Base-by-base conservation (phyloP, 2,113 vertebrate species). In the Lates calcarifer region DNA sequence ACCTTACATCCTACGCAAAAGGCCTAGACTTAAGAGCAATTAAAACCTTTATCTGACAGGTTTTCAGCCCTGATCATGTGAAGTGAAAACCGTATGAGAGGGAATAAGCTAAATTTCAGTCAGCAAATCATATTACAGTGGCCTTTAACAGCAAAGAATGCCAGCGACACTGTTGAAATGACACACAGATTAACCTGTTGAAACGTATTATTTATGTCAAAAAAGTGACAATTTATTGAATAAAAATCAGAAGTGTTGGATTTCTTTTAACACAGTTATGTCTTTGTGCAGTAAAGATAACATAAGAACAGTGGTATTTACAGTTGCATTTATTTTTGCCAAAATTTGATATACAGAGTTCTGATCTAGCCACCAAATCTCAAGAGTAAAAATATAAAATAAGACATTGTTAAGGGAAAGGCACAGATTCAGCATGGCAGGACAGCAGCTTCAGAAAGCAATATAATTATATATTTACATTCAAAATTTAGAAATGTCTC, bases 361-460 rank as follows among this genome's bases (percentile, higher is more conserved):
- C 77, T 71, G 77, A 87, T 91, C 82, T 89, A 90, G 61, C 83
- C 77, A 87, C 80, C 81, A 81, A 89, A 86, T 75, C 81, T 89
- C 22, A 7, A 76, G 79, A 83, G 74, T 86, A 88, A 86, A 91
- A 91, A 92, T 91, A 89, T 81, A 93, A 91, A 92, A 92, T 92
- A 92, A 92, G 90, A 94, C 91, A 87, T 89, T 81, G 51, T 74
- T 74, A 65, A 78, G 87, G 81, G 86, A 90, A 94, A 95, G 93
- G 93, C 94, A 95, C 93, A 93, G 90, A 92, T 88, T 92, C 89
- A 90, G 89, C 93, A 88, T 91, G 93, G 91, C 90, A 92, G 91
- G 90, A 91, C 90, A 94, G 92, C 93, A 94, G 93, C 94, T 90
- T 94, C 12, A 89, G 84, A 86, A 87, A 90, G 91, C 81, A 88